These are phyloP conservation scores for Rhimphoctona megacephalus DNA, from an alignment of 2,888 invertebrate species.

Conservation along the genomic window DNA sequence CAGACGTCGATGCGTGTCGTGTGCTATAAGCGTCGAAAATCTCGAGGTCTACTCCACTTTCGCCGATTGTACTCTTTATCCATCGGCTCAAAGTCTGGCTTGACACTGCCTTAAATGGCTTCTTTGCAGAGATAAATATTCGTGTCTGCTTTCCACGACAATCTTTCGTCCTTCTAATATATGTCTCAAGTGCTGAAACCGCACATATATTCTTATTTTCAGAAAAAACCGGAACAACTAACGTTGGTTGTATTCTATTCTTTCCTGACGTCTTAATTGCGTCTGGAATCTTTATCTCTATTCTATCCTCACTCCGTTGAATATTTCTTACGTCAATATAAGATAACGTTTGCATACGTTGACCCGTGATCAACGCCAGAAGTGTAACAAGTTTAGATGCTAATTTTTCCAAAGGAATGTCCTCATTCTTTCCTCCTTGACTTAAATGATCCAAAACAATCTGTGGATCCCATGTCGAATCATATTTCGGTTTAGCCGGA, in stretches of 20 bases:
- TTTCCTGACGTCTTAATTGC: neutral
- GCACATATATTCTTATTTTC: too few species aligned
- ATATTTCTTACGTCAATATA: neutral
- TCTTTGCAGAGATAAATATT: neutral
- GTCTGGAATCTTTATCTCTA: neutral
- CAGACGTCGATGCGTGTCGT: slow-evolving; percentile 23
- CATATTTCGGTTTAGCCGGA: slow-evolving; percentile 16
- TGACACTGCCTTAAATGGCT: neutral
- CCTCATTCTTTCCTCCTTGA: neutral
- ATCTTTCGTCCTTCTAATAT: neutral
- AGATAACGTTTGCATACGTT: slow-evolving; percentile 8
- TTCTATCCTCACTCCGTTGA: neutral
- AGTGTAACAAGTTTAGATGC: neutral
- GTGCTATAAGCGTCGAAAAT: slow-evolving; percentile 29
- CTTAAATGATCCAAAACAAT: neutral
- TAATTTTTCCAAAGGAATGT: neutral
- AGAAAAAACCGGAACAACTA: slow-evolving; percentile 1
- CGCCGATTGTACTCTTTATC: neutral
- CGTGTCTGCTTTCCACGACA: neutral
- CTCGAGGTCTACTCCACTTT: neutral
- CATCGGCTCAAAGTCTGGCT: slow-evolving; percentile 17
- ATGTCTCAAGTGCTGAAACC: neutral
- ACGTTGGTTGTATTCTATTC: neutral
- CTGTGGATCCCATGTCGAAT: slow-evolving; percentile 17
- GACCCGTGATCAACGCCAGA: neutral